Base-by-base conservation (phyloP, 1,140 invertebrate species). In the Cyphomyrmex costatus region DNA sequence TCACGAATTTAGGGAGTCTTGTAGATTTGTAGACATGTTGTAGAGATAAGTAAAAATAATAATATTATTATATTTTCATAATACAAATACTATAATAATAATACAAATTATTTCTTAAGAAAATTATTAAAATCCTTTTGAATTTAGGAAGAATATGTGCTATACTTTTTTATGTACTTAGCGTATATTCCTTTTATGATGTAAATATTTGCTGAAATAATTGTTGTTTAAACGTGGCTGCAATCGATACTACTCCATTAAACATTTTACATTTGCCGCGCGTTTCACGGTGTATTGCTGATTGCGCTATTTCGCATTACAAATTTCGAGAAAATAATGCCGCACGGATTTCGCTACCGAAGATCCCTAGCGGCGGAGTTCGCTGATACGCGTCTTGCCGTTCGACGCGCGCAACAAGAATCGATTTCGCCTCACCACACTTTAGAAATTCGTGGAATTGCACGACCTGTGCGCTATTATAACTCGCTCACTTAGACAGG, bases 191-290 rank as follows among this genome's bases (percentile, higher is more conserved):
- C 10, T 42, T 42, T 46, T 19, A 51, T 53, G 27, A 49, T 21
- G 14, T 12, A 73, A 73, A 60, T 56, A 83, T 60, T 73, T 61
- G 53, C 16, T 46, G 27, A 36, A 60, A 42, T 73, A 60, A 80
- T 73, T 14, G 4, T 60, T 49, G 14, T 36, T 73, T 33, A 8
- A 73, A 83, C 19, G 58, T 46, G 27, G 24, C n/a, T 46, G 19
- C 21, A 49, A 83, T 83, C 79, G 68, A 60, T 74, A 24, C n/a
- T 33, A 10, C 24, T 73, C 6, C 42, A 74, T 49, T 74, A 83
- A 83, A 83, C 56, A 73, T 73, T 33, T 70, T 16, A 12, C 46
- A 14, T 21, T 1, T 8, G 63, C 33, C 19, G 19, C 51, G 14
- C 24, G 19, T 73, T 82, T 74, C 36, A 21, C n/a, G 21, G 30